Evolutionary conservation across 2,888 invertebrate species (phyloP).

Genomic region (Watsonalla cultraria): DNA sequence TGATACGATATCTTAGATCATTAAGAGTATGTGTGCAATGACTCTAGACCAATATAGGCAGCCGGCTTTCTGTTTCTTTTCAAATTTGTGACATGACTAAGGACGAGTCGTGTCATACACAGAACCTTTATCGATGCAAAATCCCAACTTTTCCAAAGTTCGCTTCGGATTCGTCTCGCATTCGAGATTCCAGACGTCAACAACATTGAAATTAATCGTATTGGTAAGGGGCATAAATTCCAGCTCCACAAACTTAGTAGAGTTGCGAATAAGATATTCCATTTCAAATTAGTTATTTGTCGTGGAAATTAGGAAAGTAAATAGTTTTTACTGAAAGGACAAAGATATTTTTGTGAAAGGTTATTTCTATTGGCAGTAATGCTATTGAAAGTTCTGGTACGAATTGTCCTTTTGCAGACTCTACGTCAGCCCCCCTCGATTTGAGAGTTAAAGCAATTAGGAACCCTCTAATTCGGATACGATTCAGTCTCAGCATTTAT

Average conservation of each 20-base stretch:
- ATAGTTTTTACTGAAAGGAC: not conserved
- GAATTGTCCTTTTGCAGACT: not conserved
- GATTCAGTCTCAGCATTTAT: not conserved
- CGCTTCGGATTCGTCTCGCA: conserved; percentile 25
- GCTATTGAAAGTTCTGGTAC: not conserved
- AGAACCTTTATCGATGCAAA: conserved; percentile 22
- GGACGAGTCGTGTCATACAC: conserved; percentile 20
- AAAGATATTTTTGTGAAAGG: not conserved
- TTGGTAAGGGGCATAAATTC: conserved; percentile 14
- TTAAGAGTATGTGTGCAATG: too few species aligned
- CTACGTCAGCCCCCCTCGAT: not conserved
- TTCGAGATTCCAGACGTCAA: conserved; percentile 23
- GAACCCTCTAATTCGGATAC: not conserved
- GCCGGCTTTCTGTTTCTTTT: too few species aligned
- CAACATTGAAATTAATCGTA: conserved; percentile 25
- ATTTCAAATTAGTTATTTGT: not conserved
- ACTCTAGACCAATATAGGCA: too few species aligned
- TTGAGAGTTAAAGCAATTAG: not conserved
- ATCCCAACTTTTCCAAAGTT: conserved; percentile 23
- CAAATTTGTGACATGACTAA: too few species aligned
- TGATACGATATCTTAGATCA: too few species aligned
- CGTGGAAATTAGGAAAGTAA: not conserved
- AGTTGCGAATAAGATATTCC: conserved; percentile 7
- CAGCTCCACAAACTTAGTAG: conserved; percentile 12
- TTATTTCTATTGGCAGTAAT: not conserved